Conservation (phyloP, 2,113 vertebrate species). For the Phylloscopus trochiloides region DNA sequence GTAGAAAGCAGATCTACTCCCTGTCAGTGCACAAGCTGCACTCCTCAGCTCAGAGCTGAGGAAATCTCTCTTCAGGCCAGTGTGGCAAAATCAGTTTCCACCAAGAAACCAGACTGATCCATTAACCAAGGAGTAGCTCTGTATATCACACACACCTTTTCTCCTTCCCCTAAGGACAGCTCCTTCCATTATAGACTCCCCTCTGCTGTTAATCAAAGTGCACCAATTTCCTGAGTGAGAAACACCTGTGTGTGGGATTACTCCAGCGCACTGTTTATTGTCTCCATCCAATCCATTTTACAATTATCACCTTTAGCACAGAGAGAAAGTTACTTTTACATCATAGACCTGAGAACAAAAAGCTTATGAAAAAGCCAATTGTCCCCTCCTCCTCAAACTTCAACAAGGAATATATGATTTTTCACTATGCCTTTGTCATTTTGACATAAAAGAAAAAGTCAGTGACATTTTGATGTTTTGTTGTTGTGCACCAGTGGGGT, state of each 20-base stretch:
- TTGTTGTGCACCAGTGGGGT: background rate
- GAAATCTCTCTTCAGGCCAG: background rate
- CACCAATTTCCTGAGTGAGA: background rate
- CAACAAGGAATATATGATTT: background rate
- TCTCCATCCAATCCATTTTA: background rate
- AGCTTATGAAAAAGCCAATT: background rate
- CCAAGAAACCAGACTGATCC: background rate
- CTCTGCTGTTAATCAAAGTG: background rate
- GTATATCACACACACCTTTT: background rate
- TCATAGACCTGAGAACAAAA: background rate
- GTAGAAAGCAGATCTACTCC: background rate
- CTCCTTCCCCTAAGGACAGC: background rate
- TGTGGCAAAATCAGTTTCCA: background rate
- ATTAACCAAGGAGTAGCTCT: background rate
- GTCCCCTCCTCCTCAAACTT: background rate
- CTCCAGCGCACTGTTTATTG: background rate
- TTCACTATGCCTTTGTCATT: background rate
- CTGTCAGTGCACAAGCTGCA: background rate
- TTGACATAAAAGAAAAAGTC: background rate
- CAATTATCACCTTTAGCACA: background rate
- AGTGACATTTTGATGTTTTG: background rate
- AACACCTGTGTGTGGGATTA: background rate
- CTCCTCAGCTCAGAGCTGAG: background rate
- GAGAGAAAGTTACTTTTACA: background rate
- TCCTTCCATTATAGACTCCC: background rate